Percentiles rank a stretch among this genome's conserved stretches.
Conservation (phyloP, 2,797 vertebrate species). For the Novumbra hubbsi region DNA sequence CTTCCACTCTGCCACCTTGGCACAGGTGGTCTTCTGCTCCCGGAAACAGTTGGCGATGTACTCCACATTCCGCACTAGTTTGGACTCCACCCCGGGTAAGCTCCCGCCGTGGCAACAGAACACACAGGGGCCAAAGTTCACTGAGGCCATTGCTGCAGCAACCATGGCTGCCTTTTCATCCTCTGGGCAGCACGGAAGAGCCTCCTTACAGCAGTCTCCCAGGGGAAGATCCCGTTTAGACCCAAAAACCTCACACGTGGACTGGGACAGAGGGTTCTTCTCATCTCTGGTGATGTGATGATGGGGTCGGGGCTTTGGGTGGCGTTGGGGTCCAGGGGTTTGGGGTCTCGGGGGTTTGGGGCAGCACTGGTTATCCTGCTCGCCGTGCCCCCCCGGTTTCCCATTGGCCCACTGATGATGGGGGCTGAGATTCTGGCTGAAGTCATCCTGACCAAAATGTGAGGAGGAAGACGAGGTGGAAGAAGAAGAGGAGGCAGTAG, state of each 20-base stretch:
- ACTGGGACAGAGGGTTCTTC: constrained; percentile 39
- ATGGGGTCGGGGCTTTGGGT: constrained; percentile 53
- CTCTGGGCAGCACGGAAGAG: constrained; percentile 53
- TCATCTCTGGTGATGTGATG: constrained; percentile 61
- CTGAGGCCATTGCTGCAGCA: constrained; percentile 60
- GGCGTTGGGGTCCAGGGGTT: constrained; percentile 55
- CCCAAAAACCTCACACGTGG: constrained; percentile 53
- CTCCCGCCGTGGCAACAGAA: constrained; percentile 58
- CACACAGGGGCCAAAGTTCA: constrained; percentile 65
- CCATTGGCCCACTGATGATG: constrained; percentile 49
- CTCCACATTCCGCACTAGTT: constrained; percentile 83
- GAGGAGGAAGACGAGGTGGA: background rate
- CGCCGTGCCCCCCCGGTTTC: constrained; percentile 41
- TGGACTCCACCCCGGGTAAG: constrained; percentile 52
- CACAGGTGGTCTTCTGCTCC: constrained; percentile 86
- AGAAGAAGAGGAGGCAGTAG: constrained; percentile 58
- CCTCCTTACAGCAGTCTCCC: constrained; percentile 58
- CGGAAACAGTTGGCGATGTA: constrained; percentile 92
- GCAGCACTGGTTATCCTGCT: constrained; percentile 31
- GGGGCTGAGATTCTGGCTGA: constrained; percentile 31
- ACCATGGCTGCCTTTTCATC: constrained; percentile 56
- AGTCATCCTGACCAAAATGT: constrained; percentile 43
- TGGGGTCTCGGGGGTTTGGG: constrained; percentile 51
- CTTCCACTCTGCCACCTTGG: constrained; percentile 95
- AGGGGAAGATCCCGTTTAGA: constrained; percentile 55